Conservation (phyloP, 2,888 invertebrate genomes). For the Ichneumoninae sp. region DNA sequence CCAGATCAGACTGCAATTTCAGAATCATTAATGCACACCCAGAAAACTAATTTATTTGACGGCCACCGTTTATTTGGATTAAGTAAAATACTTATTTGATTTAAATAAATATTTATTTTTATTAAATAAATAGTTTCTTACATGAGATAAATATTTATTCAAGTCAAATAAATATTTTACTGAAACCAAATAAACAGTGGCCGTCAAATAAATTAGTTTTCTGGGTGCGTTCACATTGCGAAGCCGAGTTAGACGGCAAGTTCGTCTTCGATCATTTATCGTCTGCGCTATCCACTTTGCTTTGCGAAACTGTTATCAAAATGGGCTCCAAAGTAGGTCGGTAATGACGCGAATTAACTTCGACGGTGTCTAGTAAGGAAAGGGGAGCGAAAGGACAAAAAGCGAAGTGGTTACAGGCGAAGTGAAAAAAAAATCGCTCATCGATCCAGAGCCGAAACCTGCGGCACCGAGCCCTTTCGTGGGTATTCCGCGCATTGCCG, state of each 20-base stretch:
- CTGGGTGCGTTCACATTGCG: not conserved
- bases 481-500: constrained; percentile 19
- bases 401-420: not conserved
- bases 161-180: no score
- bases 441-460: not conserved
- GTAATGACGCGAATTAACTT: constrained; percentile 46
- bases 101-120: no score
- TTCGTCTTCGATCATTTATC: constrained; percentile 26
- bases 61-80: no score
- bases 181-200: no score
- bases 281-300: constrained; percentile 2
- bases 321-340: constrained; percentile 23
- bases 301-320: constrained; percentile 37
- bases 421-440: constrained; percentile 1
- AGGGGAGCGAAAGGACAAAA: constrained; percentile 16
- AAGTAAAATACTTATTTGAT: no score
- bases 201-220: no score
- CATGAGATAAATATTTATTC: no score
- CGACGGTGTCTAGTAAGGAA: constrained; percentile 12
- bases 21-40: not conserved
- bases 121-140: no score
- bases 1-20: not conserved
- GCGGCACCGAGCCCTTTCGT: not conserved
- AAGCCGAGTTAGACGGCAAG: constrained; percentile 3
- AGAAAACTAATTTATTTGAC: no score